Conservation (phyloP, 1,140 invertebrate species). For the Diprion similis region DNA sequence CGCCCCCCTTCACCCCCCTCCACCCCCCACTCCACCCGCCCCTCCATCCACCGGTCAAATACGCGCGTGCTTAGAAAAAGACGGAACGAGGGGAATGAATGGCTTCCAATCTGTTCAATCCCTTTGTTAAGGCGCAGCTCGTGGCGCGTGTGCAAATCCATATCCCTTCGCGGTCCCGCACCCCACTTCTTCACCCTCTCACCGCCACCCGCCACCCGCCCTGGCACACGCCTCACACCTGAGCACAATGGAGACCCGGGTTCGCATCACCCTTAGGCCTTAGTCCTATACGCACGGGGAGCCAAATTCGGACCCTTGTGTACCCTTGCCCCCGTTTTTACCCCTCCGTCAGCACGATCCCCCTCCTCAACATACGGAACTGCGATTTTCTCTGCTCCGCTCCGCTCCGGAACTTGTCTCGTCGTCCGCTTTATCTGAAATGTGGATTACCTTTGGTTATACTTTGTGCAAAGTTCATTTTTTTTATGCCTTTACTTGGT, state of each 20-base stretch:
- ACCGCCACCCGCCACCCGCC: slow-evolving; percentile 28
- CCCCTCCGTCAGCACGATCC: slow-evolving; percentile 14
- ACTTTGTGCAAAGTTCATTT: too few relatives aligned
- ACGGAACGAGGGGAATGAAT: slow-evolving; percentile 31
- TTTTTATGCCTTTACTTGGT: too few relatives aligned
- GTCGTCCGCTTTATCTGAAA: too few relatives aligned
- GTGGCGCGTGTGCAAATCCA: slow-evolving; percentile 61
- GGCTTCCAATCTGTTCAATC: slow-evolving; percentile 56
- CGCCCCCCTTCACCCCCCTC: slow-evolving; percentile 28
- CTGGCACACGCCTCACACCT: slow-evolving; percentile 54
- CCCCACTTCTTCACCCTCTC: slow-evolving; percentile 25
- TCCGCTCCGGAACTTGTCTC: too few relatives aligned
- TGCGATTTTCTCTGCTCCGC: too few relatives aligned
- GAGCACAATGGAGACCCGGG: slow-evolving; percentile 47
- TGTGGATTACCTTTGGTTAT: too few relatives aligned
- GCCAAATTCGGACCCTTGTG: not conserved
- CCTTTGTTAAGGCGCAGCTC: slow-evolving; percentile 53
- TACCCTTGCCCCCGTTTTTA: slow-evolving; percentile 7
- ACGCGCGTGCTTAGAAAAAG: slow-evolving; percentile 30
- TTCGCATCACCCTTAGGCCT: slow-evolving; percentile 18
- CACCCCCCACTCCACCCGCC: slow-evolving; percentile 29
- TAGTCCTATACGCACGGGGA: slow-evolving; percentile 4
- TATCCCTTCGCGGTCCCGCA: slow-evolving; percentile 29
- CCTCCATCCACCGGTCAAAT: slow-evolving; percentile 32
- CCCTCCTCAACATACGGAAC: not conserved